Conservation (phyloP, 2,113 vertebrate species). For the Hoplias malabaricus region DNA sequence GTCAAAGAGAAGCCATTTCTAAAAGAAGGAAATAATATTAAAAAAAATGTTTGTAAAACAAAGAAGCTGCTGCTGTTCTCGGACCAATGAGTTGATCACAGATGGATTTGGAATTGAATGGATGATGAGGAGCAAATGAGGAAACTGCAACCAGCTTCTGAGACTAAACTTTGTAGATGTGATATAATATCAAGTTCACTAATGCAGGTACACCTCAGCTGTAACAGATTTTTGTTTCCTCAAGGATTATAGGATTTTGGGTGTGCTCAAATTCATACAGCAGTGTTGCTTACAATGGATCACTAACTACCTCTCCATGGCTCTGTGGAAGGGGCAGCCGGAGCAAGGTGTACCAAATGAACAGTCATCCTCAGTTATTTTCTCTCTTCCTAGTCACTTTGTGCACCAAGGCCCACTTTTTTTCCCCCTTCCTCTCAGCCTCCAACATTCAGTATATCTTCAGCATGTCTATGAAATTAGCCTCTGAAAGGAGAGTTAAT, state of each 20-base stretch:
- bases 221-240: background rate
- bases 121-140: too few relatives aligned
- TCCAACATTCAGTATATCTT: slow-evolving; percentile 25
- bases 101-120: too few relatives aligned
- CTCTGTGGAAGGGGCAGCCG: background rate
- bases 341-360: background rate
- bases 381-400: background rate
- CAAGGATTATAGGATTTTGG: background rate
- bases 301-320: background rate
- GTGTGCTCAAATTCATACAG: too few relatives aligned
- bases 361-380: background rate
- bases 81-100: too few relatives aligned
- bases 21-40: too few relatives aligned
- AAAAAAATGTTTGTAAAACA: too few relatives aligned
- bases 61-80: too few relatives aligned
- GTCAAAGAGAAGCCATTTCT: too few relatives aligned
- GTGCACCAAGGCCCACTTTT: background rate
- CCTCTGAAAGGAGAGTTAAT: slow-evolving; percentile 53
- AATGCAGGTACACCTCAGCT: too few relatives aligned
- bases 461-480: slow-evolving; percentile 44
- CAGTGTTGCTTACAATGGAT: background rate
- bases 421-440: background rate
- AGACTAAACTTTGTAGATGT: too few relatives aligned
- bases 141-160: too few relatives aligned
- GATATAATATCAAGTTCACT: too few relatives aligned